These are phyloP conservation scores for Coelopa pilipes DNA, from an alignment of 2,888 invertebrate species.

Conservation along the genomic window DNA sequence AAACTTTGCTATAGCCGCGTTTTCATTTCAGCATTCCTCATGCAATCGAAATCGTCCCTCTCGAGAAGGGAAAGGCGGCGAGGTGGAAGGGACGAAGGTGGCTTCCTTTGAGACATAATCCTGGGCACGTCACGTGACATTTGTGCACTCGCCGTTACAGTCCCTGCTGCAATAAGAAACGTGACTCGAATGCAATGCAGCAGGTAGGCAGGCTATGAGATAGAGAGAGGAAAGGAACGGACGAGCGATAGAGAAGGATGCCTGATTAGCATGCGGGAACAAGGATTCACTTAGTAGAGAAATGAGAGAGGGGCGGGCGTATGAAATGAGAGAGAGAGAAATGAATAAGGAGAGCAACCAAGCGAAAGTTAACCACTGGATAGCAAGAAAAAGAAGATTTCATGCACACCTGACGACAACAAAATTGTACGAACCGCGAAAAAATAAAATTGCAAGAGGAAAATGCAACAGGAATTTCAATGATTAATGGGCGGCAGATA, in stretches of 20 bases:
- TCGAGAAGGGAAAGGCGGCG: too few species aligned
- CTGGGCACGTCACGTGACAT: constrained; percentile 27
- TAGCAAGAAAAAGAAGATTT: too few species aligned
- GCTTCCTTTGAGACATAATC: constrained; percentile 28
- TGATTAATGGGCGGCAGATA: background rate
- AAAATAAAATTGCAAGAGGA: background rate
- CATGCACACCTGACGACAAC: too few species aligned
- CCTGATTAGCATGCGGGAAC: constrained; percentile 27
- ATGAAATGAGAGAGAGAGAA: too few species aligned
- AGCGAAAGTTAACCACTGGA: too few species aligned
- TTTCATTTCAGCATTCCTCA: too few species aligned
- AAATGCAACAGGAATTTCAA: constrained; percentile 2
- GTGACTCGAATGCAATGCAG: constrained; percentile 22
- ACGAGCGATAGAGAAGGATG: background rate
- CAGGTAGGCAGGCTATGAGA: background rate
- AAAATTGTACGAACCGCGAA: background rate
- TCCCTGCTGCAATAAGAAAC: constrained; percentile 30
- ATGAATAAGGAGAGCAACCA: too few species aligned
- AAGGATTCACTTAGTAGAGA: constrained; percentile 3
- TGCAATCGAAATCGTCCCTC: too few species aligned
- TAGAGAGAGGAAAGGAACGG: background rate
- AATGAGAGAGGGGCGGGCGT: background rate
- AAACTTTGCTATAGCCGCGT: too few species aligned
- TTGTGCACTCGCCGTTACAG: constrained; percentile 1
- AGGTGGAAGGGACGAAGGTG: too few species aligned